Evolutionary conservation across 2,888 invertebrate species (phyloP).

Genomic region (Cybosia mesomella): DNA sequence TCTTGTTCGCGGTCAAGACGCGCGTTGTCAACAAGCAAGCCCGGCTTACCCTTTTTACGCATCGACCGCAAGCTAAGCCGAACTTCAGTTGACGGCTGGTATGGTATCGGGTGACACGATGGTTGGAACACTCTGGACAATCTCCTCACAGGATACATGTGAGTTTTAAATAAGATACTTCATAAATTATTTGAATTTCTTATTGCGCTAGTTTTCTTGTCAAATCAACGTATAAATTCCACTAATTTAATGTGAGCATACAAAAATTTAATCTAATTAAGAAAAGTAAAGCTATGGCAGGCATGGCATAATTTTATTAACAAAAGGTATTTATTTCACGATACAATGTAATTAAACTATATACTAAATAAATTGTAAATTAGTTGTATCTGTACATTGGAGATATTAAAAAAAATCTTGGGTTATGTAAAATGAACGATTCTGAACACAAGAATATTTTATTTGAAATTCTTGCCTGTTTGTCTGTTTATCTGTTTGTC

Average conservation of each 20-base stretch:
- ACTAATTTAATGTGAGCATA: not conserved
- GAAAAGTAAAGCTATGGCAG: not conserved
- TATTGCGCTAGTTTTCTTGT: not conserved
- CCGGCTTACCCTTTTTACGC: conserved; percentile 27
- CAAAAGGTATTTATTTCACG: not conserved
- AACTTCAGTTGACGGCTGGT: conserved; percentile 26
- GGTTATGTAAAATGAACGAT: too few relatives aligned
- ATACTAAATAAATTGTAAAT: too few relatives aligned
- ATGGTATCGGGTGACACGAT: conserved; percentile 36
- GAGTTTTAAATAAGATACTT: conserved; percentile 35
- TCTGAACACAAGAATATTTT: too few relatives aligned
- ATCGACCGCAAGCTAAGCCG: conserved; percentile 39
- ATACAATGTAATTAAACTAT: too few relatives aligned
- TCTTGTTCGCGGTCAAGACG: conserved; percentile 43
- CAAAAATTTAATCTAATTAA: not conserved
- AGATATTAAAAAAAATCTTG: too few relatives aligned
- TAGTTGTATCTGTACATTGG: too few relatives aligned
- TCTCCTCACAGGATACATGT: conserved; percentile 30
- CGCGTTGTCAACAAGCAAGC: conserved; percentile 39
- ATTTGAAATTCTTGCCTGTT: too few relatives aligned
- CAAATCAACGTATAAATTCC: not conserved
- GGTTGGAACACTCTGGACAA: conserved; percentile 19
- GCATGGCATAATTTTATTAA: not conserved
- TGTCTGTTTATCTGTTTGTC: too few relatives aligned
- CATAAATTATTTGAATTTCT: not conserved